Percentiles rank a stretch among this genome's conserved stretches.
phyloP scores from a whole-genome alignment of 2,113 vertebrate species.

The Coracopsis vasa region DNA sequence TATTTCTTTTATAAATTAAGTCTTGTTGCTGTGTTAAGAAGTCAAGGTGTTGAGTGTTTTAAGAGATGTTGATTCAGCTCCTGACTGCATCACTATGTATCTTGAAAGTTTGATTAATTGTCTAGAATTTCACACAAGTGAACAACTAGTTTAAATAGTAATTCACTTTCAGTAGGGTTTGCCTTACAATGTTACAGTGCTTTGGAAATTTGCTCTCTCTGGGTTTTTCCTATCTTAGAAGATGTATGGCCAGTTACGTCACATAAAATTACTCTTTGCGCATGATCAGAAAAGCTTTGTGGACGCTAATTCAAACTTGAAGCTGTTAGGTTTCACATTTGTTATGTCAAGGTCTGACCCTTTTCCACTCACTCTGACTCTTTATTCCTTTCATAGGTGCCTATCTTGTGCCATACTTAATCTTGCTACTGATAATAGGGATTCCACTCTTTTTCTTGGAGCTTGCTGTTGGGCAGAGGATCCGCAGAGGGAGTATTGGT shows the following conservation, averaged over 20 bases:
- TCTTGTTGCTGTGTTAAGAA: not conserved
- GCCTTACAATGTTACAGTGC: not conserved
- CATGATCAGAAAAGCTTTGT: not conserved
- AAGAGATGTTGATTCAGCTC: not conserved
- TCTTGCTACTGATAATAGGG: slow-evolving; percentile 90
- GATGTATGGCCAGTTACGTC: not conserved
- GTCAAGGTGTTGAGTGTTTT: not conserved
- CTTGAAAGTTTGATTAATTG: not conserved
- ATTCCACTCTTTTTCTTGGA: slow-evolving; percentile 98
- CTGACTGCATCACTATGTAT: not conserved
- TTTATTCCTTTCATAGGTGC: slow-evolving; percentile 81
- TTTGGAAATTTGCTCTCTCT: not conserved
- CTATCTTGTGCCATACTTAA: slow-evolving; percentile 94
- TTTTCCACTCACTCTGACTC: not conserved
- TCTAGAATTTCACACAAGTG: not conserved
- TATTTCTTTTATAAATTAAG: not conserved
- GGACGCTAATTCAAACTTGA: not conserved
- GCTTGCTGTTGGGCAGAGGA: slow-evolving; percentile 93
- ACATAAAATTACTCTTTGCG: not conserved
- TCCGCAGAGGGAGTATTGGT: slow-evolving; percentile 94
- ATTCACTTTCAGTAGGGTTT: not conserved
- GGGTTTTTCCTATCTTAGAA: not conserved
- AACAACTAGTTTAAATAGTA: not conserved
- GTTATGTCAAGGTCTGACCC: not conserved
- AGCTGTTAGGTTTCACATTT: not conserved